Evolutionary conservation across 1,140 invertebrate species (phyloP).

Genomic region (Meloidogyne floridensis): DNA sequence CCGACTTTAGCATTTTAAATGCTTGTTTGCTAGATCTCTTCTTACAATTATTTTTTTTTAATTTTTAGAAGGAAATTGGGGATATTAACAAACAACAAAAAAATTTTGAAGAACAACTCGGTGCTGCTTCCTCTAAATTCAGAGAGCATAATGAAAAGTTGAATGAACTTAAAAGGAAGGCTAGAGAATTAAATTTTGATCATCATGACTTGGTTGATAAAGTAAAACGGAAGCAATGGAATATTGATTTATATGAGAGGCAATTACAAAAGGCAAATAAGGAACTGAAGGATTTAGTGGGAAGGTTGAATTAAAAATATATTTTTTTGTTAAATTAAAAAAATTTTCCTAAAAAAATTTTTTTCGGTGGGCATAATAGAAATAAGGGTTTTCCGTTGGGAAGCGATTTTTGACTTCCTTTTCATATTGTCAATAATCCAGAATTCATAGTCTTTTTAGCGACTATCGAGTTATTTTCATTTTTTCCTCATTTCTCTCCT

Average conservation of each 20-base stretch:
- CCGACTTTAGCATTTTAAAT: no score
- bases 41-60: neutral
- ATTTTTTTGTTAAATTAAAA: neutral
- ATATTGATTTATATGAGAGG: neutral
- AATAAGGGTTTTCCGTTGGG: no score
- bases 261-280: slow-evolving; percentile 22
- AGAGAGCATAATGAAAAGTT: slow-evolving; percentile 1
- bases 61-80: neutral
- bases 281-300: slow-evolving; percentile 22
- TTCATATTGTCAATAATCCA: no score
- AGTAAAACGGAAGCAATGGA: slow-evolving; percentile 15
- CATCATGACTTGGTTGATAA: neutral
- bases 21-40: no score
- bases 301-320: slow-evolving; percentile 4
- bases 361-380: no score
- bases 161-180: neutral
- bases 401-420: no score
- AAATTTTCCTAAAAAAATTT: neutral
- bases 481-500: no score
- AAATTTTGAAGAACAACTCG: neutral
- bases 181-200: neutral
- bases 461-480: no score
- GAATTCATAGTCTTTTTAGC: no score
- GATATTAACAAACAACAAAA: neutral
- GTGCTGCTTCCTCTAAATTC: neutral